These are phyloP conservation scores for Onchidella celtica DNA, from an alignment of 2,888 invertebrate genomes.

Conservation along the genomic window DNA sequence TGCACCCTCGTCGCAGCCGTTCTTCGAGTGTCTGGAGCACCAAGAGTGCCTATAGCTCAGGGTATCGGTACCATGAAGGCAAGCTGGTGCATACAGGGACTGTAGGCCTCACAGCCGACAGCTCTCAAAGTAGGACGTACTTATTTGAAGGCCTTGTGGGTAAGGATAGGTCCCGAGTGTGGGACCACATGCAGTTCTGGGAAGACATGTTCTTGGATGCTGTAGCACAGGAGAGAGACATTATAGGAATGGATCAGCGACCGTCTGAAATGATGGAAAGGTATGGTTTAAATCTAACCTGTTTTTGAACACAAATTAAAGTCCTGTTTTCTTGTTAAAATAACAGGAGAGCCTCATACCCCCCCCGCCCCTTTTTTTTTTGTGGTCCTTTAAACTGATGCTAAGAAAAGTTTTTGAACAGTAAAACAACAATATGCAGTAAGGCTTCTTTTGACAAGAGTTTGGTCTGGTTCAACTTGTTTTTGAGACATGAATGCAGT, in stretches of 20 bases:
- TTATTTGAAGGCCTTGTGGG: slow-evolving; percentile 89
- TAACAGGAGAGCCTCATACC: too few relatives aligned
- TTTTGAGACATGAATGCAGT: too few relatives aligned
- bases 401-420: too few relatives aligned
- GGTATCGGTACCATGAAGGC: slow-evolving; percentile 92
- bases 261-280: slow-evolving; percentile 99
- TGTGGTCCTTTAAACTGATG: too few relatives aligned
- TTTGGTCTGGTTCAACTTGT: too few relatives aligned
- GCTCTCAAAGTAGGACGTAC: slow-evolving; percentile 92
- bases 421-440: too few relatives aligned
- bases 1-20: slow-evolving; percentile 85
- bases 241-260: slow-evolving; percentile 99
- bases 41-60: slow-evolving; percentile 92
- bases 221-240: slow-evolving; percentile 97
- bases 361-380: too few relatives aligned
- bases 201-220: slow-evolving; percentile 99
- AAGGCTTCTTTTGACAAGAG: too few relatives aligned
- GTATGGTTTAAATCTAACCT: too few relatives aligned
- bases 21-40: slow-evolving; percentile 95
- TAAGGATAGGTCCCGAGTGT: slow-evolving; percentile 92
- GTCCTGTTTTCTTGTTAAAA: too few relatives aligned
- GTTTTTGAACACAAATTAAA: too few relatives aligned
- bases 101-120: slow-evolving; percentile 88
- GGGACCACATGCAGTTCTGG: slow-evolving; percentile 98
- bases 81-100: slow-evolving; percentile 86